Conservation (phyloP, 2,888 invertebrate genomes). For the Nipponacmea schrenckii region DNA sequence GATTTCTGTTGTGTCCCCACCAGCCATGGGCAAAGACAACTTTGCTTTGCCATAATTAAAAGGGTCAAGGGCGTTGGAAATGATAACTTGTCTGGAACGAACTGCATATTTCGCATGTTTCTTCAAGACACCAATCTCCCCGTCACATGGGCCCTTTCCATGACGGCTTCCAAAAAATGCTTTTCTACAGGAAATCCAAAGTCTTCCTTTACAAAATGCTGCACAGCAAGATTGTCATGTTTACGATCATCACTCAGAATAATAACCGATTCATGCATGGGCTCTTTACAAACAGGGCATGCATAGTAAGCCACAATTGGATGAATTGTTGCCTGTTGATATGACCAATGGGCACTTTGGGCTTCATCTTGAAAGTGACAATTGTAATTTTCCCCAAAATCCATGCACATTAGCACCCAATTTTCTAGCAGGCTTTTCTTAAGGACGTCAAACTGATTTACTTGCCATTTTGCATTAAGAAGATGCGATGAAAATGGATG, state of each 20-base stretch:
- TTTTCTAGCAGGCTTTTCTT: no score
- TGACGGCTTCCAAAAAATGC: neutral
- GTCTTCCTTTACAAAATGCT: neutral
- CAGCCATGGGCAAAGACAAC: no score
- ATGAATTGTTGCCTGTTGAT: constrained; percentile 7
- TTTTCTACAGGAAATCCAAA: neutral
- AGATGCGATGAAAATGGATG: no score
- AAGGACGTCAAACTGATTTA: no score
- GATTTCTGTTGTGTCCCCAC: no score
- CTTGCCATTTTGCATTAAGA: no score
- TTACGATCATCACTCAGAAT: neutral
- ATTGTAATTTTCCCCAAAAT: neutral
- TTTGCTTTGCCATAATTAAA: no score
- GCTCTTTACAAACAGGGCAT: neutral
- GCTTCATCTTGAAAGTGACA: constrained; percentile 15
- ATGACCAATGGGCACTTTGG: constrained; percentile 14
- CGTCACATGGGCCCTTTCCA: neutral
- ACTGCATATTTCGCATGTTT: no score
- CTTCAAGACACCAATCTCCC: neutral
- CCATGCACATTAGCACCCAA: neutral
- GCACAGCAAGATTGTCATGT: neutral
- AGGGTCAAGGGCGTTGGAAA: no score
- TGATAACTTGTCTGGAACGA: no score
- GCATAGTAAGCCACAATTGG: constrained; percentile 5
- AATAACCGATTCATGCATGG: neutral